Conservation (phyloP, 2,797 vertebrate genomes). For the Sebastes iracundus region DNA sequence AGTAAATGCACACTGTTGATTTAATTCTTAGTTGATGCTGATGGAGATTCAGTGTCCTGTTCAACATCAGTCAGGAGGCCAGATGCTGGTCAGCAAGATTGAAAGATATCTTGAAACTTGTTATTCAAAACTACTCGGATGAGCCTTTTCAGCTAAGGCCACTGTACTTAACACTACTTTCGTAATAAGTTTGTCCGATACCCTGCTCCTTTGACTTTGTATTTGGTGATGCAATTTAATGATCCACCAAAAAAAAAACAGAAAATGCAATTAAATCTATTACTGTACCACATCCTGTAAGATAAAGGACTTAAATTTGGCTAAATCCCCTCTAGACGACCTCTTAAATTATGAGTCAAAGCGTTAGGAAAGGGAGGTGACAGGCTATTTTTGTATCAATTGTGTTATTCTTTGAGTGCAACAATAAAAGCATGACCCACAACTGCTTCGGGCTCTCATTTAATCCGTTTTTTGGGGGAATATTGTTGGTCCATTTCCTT, state of each 20-base stretch:
- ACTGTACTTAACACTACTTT: background rate
- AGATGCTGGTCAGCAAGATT: background rate
- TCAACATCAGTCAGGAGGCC: background rate
- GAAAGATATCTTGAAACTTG: background rate
- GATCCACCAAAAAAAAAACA: background rate
- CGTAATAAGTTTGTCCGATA: background rate
- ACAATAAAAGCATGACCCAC: constrained; percentile 13
- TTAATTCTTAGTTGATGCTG: background rate
- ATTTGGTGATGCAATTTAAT: background rate
- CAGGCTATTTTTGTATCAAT: constrained; percentile 38
- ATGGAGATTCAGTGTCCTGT: background rate
- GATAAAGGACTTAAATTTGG: constrained; percentile 24
- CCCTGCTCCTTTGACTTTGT: background rate
- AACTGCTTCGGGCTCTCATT: background rate
- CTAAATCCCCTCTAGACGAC: constrained; percentile 25
- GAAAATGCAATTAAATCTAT: background rate
- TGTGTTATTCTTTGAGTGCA: constrained; percentile 47
- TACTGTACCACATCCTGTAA: background rate
- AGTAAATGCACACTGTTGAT: background rate
- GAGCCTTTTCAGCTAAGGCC: background rate
- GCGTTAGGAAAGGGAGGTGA: constrained; percentile 15
- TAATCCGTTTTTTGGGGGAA: constrained; percentile 1
- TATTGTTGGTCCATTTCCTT: background rate
- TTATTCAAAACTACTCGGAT: background rate
- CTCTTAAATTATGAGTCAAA: constrained; percentile 25